Conservation (phyloP, 2,113 vertebrate species). For the Lophotis ruficrista region DNA sequence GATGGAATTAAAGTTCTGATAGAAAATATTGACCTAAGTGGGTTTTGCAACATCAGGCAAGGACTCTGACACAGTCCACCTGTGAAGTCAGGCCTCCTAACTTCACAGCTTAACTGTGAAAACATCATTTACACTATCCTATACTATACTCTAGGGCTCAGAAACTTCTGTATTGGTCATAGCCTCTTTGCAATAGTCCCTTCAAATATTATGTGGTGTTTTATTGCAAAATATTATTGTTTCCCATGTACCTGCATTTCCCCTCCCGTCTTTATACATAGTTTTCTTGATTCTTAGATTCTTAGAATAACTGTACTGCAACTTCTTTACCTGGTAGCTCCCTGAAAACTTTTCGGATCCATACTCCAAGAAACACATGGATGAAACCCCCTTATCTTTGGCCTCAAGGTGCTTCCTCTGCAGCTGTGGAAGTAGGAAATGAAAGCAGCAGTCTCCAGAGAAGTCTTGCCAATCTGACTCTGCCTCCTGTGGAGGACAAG, state of each 20-base stretch:
- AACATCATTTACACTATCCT: neutral
- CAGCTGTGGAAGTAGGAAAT: neutral
- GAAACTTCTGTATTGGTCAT: neutral
- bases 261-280: neutral
- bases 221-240: neutral
- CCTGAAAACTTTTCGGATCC: neutral
- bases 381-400: neutral
- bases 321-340: neutral
- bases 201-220: neutral
- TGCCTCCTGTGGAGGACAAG: neutral
- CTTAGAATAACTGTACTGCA: neutral
- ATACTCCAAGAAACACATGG: neutral
- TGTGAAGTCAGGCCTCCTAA: neutral
- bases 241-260: neutral
- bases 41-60: neutral
- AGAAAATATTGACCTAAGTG: neutral
- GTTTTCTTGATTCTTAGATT: neutral
- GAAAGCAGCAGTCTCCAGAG: neutral
- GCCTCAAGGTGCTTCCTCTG: neutral
- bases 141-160: neutral
- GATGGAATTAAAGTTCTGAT: neutral
- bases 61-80: neutral
- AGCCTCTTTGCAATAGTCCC: neutral
- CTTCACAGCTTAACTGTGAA: neutral
- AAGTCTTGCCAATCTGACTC: neutral